phyloP scores from a whole-genome alignment of 2,113 vertebrate genomes.

The Tragulus kanchil region DNA sequence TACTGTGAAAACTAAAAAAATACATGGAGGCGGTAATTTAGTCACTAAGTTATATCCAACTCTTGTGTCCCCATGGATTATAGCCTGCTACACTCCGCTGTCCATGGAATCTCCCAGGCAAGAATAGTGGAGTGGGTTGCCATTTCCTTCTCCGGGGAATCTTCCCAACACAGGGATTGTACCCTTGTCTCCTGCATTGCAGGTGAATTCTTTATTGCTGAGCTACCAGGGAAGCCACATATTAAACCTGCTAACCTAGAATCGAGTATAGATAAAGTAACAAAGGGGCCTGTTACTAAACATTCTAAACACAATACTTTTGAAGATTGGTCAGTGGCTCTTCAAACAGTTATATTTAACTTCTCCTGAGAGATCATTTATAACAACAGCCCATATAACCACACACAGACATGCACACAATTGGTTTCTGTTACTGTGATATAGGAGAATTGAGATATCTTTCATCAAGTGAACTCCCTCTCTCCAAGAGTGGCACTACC shows the following conservation, averaged over 20 bases:
- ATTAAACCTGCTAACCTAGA: background rate
- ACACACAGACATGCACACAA: accelerated
- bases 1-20: background rate
- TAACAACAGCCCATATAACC: background rate
- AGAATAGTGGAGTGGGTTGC: too few species aligned
- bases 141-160: too few species aligned
- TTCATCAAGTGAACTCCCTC: slow-evolving; percentile 42
- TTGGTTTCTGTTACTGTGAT: slow-evolving; percentile 32
- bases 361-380: slow-evolving; percentile 49
- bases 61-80: too few species aligned
- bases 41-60: too few species aligned
- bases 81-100: too few species aligned
- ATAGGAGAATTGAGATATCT: slow-evolving; percentile 28
- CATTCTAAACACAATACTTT: background rate
- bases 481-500: slow-evolving; percentile 13
- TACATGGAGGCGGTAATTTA: too few species aligned
- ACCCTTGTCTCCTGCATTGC: too few species aligned
- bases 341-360: slow-evolving; percentile 17
- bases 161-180: too few species aligned
- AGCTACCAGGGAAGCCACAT: too few species aligned
- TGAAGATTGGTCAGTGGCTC: background rate
- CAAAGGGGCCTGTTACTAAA: background rate
- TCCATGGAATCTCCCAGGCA: too few species aligned
- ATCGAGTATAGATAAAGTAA: background rate
- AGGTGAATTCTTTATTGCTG: too few species aligned